Evolutionary conservation across 1,140 invertebrate genomes (phyloP), one percentile per base, ranked within the genome.

Genomic region (Solenopsis fugax): DNA sequence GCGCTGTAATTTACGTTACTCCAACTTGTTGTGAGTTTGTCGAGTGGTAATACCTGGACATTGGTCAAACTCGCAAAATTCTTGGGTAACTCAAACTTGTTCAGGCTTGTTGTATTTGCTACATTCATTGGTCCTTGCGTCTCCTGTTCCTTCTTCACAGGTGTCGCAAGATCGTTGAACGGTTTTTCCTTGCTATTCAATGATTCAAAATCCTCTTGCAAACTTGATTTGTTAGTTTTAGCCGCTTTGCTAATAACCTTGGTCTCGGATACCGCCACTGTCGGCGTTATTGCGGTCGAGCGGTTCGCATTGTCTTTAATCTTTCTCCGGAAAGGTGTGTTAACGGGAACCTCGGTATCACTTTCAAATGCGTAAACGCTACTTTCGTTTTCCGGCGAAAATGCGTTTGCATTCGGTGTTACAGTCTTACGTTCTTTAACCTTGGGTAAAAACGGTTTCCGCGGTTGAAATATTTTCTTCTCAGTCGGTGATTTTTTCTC

Each of bases 291-390:
- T 0, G 16, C 3, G 0, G 50, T 86, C 29, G 54, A 87, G 16
- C 21, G 65, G 45, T 84, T 91, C 18, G 56, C 69, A 0, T 45
- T 54, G 9, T 91, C 90, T 3, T 78, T 90, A 37, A 67, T 90
- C 93, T 91, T 96, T 72, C 97, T 93, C 52, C 96, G 92, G 89
- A 97, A 97, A 2, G 96, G 96, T 1, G 96, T 96, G 58, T 91
- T 96, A 13, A 96, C 93, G 4, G 96, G 96, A 12, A 94, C 87
- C 85, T 96, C 96, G 86, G 93, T 95, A 16, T 96, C 96, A 54
- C 96, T 96, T 85, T 97, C 96, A 93, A 97, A 97, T 0, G 97
- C 97, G 90, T 97, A 97, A 48, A 97, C 96, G 88, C 97, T 97
- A 56, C 96, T 97, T 90, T 97, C 97, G 90, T 97, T 97, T 87